Conservation (phyloP, 2,113 vertebrate species). For the Patagioenas fasciata region DNA sequence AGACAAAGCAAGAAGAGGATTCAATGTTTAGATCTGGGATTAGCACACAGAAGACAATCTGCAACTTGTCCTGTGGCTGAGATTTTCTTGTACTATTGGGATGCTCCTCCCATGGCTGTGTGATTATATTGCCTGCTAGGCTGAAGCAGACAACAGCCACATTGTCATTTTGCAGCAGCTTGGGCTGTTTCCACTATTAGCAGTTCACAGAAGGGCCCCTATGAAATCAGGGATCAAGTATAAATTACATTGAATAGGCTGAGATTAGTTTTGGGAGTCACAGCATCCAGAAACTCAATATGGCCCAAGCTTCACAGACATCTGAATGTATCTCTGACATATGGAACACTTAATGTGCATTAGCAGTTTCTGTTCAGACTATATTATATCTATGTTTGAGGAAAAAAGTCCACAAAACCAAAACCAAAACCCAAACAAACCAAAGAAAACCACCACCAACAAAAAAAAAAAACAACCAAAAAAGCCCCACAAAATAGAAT, state of each 20-base stretch:
- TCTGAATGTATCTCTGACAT: background rate
- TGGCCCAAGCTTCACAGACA: background rate
- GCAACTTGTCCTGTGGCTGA: background rate
- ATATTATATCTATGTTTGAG: background rate
- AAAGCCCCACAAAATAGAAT: too few species aligned
- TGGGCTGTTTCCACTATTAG: background rate
- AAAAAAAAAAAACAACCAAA: too few species aligned
- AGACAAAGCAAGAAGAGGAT: background rate
- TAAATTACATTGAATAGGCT: background rate
- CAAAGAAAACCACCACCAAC: too few species aligned
- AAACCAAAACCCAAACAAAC: background rate
- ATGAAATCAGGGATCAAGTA: background rate
- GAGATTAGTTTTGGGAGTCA: background rate
- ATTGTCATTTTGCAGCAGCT: background rate
- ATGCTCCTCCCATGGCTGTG: accelerated
- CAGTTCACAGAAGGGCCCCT: background rate
- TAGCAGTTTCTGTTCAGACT: background rate
- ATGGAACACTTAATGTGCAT: background rate
- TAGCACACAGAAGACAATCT: background rate
- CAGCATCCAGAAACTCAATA: background rate
- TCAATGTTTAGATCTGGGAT: background rate
- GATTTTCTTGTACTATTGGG: background rate
- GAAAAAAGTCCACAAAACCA: too few species aligned
- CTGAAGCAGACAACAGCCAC: background rate
- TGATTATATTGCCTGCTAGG: background rate